Base-by-base conservation (phyloP, 2,113 vertebrate species). In the Balaeniceps rex region DNA sequence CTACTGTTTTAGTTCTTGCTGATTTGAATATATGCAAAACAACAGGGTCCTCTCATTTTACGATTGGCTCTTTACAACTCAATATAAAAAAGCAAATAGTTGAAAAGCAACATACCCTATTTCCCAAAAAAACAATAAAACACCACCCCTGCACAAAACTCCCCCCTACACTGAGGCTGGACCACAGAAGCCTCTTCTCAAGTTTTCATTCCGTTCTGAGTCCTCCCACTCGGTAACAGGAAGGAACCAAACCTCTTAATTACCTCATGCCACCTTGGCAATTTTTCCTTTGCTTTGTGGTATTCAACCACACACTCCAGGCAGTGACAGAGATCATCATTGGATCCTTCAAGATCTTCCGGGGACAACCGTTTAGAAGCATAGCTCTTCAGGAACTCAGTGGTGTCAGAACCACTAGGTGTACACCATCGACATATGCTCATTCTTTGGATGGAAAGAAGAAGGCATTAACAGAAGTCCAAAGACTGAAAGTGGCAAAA, bases 341-440 rank as follows among this genome's bases (percentile, higher is more conserved):
- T 97, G 78, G 98, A 97, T 4, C 98, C 98, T 63, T 96, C 88
- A 13, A 97, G 63, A 52, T 98, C 98, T 31, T 97, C 94, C 14
- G 9, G 47, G 18, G 97, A 64, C 29, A 96, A 29, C 11, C 18
- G 64, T 36, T 75, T 78, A 7, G 91, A 78, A 28, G 98, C 98
- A 95, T 99, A 99, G 47, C 42, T 79, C 81, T 83, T 92, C 14
- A 99, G 95, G 75, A 98, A 94, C 16, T 96, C 95, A 4, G 87
- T 54, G 79, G 96, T 90, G 26, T 92, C 93, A 36, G 47, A 12
- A 66, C 98, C 98, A 78, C 96, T 96, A 7, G 97, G 98, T 0
- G 98, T 98, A 76, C 99, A 99, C 99, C 99, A 99, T 55, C 97
- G 98, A 75, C 99, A 99, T 19, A 98, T 99, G 96, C 97, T 99